A percentile compares a stretch with the other conserved stretches of the same genome.
These are phyloP conservation scores for Byasa hedistus DNA, from an alignment of 2,888 invertebrate genomes.

Conservation along the genomic window DNA sequence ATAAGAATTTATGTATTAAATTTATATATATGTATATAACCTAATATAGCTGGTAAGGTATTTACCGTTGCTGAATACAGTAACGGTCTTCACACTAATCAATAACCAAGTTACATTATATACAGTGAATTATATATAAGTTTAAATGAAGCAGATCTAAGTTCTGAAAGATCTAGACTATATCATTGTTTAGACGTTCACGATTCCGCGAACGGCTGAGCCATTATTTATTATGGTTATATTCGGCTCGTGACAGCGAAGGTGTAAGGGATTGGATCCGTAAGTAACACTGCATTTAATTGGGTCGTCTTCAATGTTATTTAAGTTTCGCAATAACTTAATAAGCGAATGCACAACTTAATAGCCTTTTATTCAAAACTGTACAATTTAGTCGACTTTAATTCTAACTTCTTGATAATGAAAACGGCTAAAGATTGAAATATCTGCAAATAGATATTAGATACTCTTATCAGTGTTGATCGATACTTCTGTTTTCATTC, in stretches of 20 bases:
- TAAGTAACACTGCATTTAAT: neutral
- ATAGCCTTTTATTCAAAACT: no score
- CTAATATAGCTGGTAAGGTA: no score
- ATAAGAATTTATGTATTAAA: no score
- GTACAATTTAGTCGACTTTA: no score
- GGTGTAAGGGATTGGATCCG: conserved; percentile 3
- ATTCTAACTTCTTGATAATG: no score
- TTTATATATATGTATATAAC: no score
- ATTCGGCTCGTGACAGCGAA: conserved; percentile 16
- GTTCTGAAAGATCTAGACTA: neutral
- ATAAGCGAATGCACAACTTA: neutral
- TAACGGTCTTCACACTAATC: no score
- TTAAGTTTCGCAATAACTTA: neutral
- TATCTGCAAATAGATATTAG: no score
- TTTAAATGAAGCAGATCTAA: neutral
- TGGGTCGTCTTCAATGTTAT: neutral
- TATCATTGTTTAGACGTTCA: neutral
- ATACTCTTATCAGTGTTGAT: no score
- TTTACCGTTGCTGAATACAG: no score
- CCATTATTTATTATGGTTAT: conserved; percentile 19
- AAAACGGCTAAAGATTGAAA: no score
- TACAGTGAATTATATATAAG: neutral
- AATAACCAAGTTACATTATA: neutral
- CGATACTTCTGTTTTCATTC: no score
- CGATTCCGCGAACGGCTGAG: conserved; percentile 1